A percentile compares a stretch with the other conserved stretches of the same genome.
phyloP scores from a whole-genome alignment of 1,140 invertebrate genomes.

The Eriocheir sinensis region DNA sequence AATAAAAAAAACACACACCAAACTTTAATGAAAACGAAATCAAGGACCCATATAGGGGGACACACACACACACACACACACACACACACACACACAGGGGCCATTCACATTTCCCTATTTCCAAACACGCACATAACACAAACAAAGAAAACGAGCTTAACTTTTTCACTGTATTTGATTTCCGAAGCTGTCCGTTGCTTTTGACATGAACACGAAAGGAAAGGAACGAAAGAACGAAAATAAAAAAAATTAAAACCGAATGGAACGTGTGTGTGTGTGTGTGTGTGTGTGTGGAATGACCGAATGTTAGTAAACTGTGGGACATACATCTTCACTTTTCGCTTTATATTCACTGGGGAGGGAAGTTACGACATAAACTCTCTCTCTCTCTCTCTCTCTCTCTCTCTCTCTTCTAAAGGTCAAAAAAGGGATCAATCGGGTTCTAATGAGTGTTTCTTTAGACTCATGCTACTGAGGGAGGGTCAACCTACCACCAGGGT shows the following conservation, averaged over 20 bases:
- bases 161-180: not conserved
- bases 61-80: not conserved
- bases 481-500: too few relatives aligned
- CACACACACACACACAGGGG: not conserved
- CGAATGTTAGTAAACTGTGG: not conserved
- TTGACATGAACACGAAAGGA: too few relatives aligned
- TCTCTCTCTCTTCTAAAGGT: constrained; percentile 6
- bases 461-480: too few relatives aligned
- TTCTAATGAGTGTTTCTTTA: too few relatives aligned
- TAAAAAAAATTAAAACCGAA: not conserved
- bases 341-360: not conserved
- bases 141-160: not conserved
- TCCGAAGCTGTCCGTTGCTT: not conserved
- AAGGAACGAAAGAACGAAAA: not conserved
- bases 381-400: constrained; percentile 35
- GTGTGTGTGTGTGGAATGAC: not conserved
- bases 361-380: not conserved
- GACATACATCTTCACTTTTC: not conserved
- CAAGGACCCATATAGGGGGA: too few relatives aligned
- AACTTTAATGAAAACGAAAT: too few relatives aligned
- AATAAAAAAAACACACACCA: too few relatives aligned
- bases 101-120: too few relatives aligned
- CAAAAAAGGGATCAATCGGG: too few relatives aligned
- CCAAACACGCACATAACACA: too few relatives aligned
- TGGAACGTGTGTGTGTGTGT: not conserved